Evolutionary conservation across 23 tunicate genomes (phyloP).

Genomic region (Styela plicata): DNA sequence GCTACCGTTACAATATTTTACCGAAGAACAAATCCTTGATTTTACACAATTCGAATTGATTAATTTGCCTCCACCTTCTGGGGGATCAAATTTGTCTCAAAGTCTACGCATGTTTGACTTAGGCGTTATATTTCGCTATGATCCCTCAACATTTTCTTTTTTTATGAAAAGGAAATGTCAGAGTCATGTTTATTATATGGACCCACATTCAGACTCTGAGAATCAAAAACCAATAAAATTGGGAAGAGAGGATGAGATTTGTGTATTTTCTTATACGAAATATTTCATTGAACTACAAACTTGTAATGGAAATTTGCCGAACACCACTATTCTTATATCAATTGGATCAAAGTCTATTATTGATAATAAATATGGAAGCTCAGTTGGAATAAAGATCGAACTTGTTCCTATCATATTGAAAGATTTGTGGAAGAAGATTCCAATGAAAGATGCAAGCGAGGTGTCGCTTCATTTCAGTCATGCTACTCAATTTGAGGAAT

Average conservation of each 20-base stretch:
- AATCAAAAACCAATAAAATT: slow-evolving; percentile 21
- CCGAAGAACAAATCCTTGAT: neutral
- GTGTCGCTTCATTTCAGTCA: neutral
- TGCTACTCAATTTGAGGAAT: neutral
- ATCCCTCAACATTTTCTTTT: neutral
- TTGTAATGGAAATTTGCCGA: neutral
- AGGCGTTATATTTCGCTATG: slow-evolving; percentile 10
- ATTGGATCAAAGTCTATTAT: slow-evolving; percentile 16
- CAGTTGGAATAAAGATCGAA: neutral
- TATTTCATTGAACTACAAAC: neutral
- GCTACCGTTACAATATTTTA: neutral
- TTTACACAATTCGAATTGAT: neutral
- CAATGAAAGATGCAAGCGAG: neutral
- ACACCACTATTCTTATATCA: neutral
- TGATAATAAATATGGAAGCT: neutral
- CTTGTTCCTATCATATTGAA: neutral
- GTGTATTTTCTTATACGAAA: slow-evolving; percentile 28
- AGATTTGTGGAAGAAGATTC: neutral
- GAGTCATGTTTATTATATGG: slow-evolving; percentile 23
- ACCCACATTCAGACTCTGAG: neutral
- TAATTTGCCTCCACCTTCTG: neutral
- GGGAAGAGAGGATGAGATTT: slow-evolving; percentile 5
- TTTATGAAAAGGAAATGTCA: slow-evolving; percentile 21
- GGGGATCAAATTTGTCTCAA: neutral
- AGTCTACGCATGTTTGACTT: neutral